phyloP scores from a whole-genome alignment of 2,888 invertebrate species.

The Stenichneumon culpator region DNA sequence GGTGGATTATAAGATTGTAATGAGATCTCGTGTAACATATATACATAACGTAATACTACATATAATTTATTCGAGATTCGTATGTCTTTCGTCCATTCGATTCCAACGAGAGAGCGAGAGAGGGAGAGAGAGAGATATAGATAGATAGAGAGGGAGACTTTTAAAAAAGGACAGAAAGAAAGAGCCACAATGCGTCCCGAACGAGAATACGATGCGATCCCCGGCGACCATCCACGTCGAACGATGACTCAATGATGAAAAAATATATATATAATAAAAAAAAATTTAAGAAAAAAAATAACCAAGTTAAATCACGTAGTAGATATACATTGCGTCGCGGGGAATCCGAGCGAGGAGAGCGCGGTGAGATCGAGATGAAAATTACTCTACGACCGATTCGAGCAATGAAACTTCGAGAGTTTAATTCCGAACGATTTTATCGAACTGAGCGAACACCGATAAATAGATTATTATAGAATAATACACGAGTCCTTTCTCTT shows the following conservation, averaged over 20 bases:
- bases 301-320: conserved; percentile 21
- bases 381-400: not conserved
- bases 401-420: conserved; percentile 2
- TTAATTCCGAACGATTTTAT: conserved; percentile 11
- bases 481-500: conserved; percentile 38
- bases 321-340: conserved; percentile 17
- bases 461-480: not conserved
- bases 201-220: conserved; percentile 29
- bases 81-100: conserved; percentile 62
- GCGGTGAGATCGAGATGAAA: conserved; percentile 37
- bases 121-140: conserved; percentile 16
- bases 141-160: conserved; percentile 10
- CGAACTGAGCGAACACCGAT: conserved; percentile 27
- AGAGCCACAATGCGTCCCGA: conserved; percentile 23
- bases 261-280: not conserved
- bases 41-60: conserved; percentile 45
- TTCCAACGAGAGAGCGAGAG: conserved; percentile 55
- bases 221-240: conserved; percentile 29
- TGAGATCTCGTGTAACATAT: conserved; percentile 59
- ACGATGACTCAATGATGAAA: conserved; percentile 24
- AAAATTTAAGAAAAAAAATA: conserved; percentile 1
- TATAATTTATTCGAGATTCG: conserved; percentile 61
- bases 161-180: not conserved
- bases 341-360: conserved; percentile 17
- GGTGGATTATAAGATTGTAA: conserved; percentile 52